Base-by-base conservation (phyloP, 1,140 invertebrate species). In the Nasonia longicornis region DNA sequence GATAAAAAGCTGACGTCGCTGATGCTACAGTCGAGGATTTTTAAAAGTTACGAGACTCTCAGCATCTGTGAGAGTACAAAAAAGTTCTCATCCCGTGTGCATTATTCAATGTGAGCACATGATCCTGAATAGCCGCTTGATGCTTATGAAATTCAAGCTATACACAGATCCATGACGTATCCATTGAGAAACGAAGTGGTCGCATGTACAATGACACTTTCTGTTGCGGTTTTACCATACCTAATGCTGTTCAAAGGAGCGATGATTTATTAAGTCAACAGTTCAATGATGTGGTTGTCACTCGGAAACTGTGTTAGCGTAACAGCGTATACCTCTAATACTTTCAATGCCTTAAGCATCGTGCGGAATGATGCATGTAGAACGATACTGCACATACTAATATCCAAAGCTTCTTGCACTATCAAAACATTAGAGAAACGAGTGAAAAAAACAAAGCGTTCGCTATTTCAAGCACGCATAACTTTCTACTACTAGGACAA, bases 191-290 rank as follows among this genome's bases (percentile, higher is more conserved):
- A 48, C 12, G 45, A 48, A 48, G 12, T 11, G 10, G 10, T 12
- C 11, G 45, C 45, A 48, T 48, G 11, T 48, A 38, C 35, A 48
- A 48, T 48, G 45, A 48, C 10, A 48, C 2, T 48, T 48, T 48
- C 45, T 48, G 12, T 11, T 8, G 11, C 2, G 45, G 0, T 8
- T 2, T 12, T 11, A 48, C 45, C 45, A 42, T 42, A n/a, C 11
- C 31, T 70, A 12, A 70, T 42, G 38, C 45, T n/a, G 2, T 26
- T 48, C 45, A 12, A n/a, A n/a, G 10, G 22, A 48, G 22, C 10
- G 12, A 12, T 48, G 7, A 73, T 73, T 73, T 73, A 26, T 73
- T 52, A 52, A 73, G 16, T 52, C 42, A 73, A 73, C 71, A 12
- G 45, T 11, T 52, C 45, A 52, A 45, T 73, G 2, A 26, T 26